A percentile compares a stretch with the other conserved stretches of the same genome.
Conservation (phyloP, 2,797 vertebrate genomes). For the Oceanodroma leucorhoa region DNA sequence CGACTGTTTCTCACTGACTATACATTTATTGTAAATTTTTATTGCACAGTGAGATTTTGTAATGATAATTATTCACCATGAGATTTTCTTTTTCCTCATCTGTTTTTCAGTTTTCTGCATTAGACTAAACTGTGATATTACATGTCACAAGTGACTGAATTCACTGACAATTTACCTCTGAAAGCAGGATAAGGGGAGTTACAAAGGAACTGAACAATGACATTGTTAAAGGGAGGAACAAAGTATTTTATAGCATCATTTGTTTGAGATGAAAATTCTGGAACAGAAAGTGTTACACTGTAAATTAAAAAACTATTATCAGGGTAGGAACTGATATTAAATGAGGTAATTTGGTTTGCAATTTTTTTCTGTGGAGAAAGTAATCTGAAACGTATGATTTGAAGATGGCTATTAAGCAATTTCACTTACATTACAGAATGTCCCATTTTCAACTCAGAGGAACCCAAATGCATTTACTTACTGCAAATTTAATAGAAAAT, state of each 20-base stretch:
- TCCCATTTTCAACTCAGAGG: not conserved
- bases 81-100: not conserved
- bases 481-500: not conserved
- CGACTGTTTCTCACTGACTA: not conserved
- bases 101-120: not conserved
- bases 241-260: constrained; percentile 6
- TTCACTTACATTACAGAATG: not conserved
- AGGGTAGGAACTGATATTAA: not conserved
- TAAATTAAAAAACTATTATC: not conserved
- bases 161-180: not conserved
- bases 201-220: not conserved
- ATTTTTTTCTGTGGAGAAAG: not conserved
- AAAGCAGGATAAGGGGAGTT: not conserved
- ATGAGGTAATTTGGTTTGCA: not conserved
- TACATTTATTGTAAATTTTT: not conserved
- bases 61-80: not conserved
- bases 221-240: not conserved
- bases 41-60: not conserved
- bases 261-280: constrained; percentile 11
- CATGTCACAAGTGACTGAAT: not conserved
- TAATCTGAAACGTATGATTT: not conserved
- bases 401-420: not conserved
- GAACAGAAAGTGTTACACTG: not conserved
- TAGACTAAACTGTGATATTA: not conserved
- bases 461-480: not conserved